These are phyloP conservation scores for Polyploca ridens DNA, from an alignment of 2,888 invertebrate species.

Conservation along the genomic window DNA sequence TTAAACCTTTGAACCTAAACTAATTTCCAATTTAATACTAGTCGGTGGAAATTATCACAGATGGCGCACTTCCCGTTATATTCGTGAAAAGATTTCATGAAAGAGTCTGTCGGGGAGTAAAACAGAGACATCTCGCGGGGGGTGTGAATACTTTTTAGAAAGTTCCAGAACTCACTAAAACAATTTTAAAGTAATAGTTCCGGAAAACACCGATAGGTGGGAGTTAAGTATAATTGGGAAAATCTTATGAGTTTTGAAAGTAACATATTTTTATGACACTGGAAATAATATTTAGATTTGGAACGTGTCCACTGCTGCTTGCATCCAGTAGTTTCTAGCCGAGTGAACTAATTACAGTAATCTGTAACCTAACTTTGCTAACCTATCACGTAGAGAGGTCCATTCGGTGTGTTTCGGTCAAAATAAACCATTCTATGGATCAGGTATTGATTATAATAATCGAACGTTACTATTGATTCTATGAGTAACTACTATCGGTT, in stretches of 20 bases:
- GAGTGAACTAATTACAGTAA: no score
- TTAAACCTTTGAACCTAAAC: neutral
- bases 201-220: conserved; percentile 37
- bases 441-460: no score
- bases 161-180: neutral
- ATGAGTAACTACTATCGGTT: no score
- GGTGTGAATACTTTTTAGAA: conserved; percentile 25
- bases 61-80: conserved; percentile 28
- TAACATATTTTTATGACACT: no score
- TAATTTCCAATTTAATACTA: conserved; percentile 8
- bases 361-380: no score
- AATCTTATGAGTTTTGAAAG: neutral
- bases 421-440: no score
- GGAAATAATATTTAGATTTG: no score
- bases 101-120: neutral
- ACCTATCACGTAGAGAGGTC: no score
- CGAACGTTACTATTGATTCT: no score
- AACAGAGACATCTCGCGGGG: conserved; percentile 51
- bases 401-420: no score
- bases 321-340: no score
- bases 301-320: no score
- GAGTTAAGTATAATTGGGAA: neutral
- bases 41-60: conserved; percentile 33
- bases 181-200: conserved; percentile 25
- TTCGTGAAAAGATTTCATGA: neutral